Conservation (phyloP, 2,888 invertebrate species). For the Thecophora atra region DNA sequence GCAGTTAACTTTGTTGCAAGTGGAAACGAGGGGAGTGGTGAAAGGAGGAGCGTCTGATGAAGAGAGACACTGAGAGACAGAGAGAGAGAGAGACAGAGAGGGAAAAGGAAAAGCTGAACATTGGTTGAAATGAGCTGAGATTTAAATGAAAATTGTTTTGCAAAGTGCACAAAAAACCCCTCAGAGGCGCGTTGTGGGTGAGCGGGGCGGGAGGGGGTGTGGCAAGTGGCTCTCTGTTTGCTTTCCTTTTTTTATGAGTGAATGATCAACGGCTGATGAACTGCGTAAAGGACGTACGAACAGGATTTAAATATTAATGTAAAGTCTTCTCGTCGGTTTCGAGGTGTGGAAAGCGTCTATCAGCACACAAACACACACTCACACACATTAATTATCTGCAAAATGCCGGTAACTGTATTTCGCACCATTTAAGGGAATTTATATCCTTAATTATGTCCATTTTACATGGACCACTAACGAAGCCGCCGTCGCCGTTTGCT, state of each 20-base stretch:
- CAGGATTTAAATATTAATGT: no score
- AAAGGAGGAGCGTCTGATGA: no score
- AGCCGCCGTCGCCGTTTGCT: not conserved
- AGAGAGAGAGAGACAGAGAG: not conserved
- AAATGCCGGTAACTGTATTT: conserved; percentile 40
- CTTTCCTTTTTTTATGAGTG: no score
- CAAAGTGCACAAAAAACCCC: not conserved
- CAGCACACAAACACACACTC: not conserved
- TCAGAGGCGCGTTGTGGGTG: no score
- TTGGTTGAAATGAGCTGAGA: not conserved
- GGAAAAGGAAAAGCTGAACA: not conserved
- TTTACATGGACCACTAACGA: conserved; percentile 2
- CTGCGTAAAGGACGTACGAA: no score
- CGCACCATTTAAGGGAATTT: conserved; percentile 41
- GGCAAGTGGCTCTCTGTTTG: no score
- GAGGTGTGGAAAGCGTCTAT: not conserved
- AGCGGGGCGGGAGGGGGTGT: not conserved
- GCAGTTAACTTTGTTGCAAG: not conserved
- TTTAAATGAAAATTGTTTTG: conserved; percentile 1
- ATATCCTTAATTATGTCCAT: conserved; percentile 40
- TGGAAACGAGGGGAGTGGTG: not conserved
- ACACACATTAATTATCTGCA: conserved; percentile 39
- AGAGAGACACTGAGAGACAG: no score
- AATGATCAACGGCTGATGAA: no score
- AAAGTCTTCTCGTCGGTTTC: no score